Conservation (phyloP, 2,113 vertebrate genomes). For the Vireo altiloquus region DNA sequence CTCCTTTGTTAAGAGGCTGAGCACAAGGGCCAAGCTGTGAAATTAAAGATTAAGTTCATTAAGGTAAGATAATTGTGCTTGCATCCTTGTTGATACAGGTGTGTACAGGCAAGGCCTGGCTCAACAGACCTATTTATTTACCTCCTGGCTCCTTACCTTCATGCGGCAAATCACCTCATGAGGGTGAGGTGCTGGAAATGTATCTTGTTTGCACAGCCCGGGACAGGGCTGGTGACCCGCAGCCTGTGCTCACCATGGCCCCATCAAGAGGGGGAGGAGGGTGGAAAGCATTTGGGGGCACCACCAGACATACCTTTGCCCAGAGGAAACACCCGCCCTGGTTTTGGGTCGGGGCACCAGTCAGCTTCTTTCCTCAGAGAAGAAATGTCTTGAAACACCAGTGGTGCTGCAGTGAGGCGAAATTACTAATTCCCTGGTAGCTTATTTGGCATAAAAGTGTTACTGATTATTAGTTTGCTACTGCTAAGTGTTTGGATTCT, state of each 20-base stretch:
- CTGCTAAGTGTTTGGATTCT: conserved; percentile 32
- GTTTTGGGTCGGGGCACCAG: neutral
- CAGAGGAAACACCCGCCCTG: neutral
- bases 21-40: conserved; percentile 78
- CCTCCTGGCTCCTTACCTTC: neutral
- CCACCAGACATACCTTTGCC: neutral
- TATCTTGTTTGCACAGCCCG: conserved; percentile 17
- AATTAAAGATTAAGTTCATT: conserved; percentile 85
- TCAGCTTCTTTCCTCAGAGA: neutral
- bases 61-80: conserved; percentile 78
- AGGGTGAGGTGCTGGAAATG: neutral
- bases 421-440: conserved; percentile 34
- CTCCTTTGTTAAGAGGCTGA: conserved; percentile 77
- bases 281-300: neutral
- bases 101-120: conserved; percentile 49
- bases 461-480: conserved; percentile 50
- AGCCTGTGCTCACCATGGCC: neutral
- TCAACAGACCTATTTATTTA: conserved; percentile 36
- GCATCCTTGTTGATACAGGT: conserved; percentile 79
- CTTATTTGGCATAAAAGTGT: conserved; percentile 21
- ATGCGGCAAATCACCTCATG: neutral
- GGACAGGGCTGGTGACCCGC: neutral
- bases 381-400: neutral
- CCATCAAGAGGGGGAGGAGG: neutral
- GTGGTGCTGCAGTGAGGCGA: neutral